Evolutionary conservation across 2,888 invertebrate genomes (phyloP), one percentile per base, ranked within the genome.

Genomic region (Ligdia adustata): DNA sequence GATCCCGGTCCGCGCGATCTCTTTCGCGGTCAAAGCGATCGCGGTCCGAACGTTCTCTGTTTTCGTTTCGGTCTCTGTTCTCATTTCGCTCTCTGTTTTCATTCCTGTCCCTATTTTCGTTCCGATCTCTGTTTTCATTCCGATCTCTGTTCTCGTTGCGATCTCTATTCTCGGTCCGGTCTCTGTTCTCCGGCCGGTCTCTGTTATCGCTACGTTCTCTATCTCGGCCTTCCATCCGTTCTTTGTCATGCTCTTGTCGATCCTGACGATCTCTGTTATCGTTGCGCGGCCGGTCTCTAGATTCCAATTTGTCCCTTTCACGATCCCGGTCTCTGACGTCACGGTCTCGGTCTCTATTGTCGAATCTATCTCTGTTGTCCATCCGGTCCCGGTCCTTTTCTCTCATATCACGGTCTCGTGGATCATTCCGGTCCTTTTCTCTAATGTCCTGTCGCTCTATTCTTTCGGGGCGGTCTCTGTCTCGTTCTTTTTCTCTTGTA

Each of bases 31-130:
- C 38, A n/a, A 69, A 70, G 55, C 63, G 16, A 60, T 68, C 45
- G 4, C 45, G 33, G 6, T 51, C 35, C 1, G 11, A 68, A 16
- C 79, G 75, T 34, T 78, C 78, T 39, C 77, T 60, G 18, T 56
- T 56, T 34, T 60, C 61, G 58, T 53, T 49, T 7, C 69, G 62
- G 33, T 77, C 78, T 40, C 77, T 69, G 18, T 75, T 77, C 39
- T 79, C 77, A 42, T 81, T 82, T 20, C 88, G 80, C 43, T 82
- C 81, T 41, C 79, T 64, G 27, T 22, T 22, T 2, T 85, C 82
- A 9, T 72, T 69, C n/a, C 60, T 61, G 14, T 75, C 82, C 74
- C 67, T 43, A 77, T 76, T 28, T 75, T 65, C 46, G 72, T 77
- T 37, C 54, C 69, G 66, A 28, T 71, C 71, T 15, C 71, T 56